phyloP scores from a whole-genome alignment of 2,113 vertebrate species.

The Crotalus tigris region DNA sequence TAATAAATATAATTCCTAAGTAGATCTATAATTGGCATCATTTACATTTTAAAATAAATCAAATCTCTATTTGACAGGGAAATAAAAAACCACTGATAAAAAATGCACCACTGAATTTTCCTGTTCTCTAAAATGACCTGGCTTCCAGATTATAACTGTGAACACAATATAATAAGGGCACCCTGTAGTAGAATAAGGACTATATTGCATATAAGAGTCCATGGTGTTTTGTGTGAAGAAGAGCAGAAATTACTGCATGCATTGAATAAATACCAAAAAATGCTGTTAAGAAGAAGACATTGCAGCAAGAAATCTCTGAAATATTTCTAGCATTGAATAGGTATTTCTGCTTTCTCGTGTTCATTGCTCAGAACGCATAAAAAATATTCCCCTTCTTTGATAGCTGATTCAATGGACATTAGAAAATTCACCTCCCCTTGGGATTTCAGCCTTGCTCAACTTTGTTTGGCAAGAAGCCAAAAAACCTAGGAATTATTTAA shows the following conservation, averaged over 20 bases:
- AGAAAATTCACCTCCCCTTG: neutral
- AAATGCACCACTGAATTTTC: slow-evolving; percentile 13
- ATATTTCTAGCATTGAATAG: neutral
- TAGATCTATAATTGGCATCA: neutral
- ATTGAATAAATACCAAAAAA: slow-evolving; percentile 18
- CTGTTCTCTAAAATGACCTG: neutral
- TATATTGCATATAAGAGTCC: neutral
- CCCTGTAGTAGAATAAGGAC: neutral
- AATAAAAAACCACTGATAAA: neutral
- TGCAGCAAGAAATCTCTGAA: slow-evolving; percentile 30
- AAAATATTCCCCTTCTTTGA: slow-evolving; percentile 13
- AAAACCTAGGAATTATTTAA: neutral
- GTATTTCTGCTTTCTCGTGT: slow-evolving; percentile 18
- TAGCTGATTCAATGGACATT: neutral
- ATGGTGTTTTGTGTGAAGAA: neutral
- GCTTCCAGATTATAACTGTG: slow-evolving; percentile 6
- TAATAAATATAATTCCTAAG: neutral
- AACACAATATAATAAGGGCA: slow-evolving; percentile 17
- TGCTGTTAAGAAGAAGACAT: neutral
- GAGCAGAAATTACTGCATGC: slow-evolving; percentile 1
- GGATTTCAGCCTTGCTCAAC: neutral
- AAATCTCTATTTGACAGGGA: neutral
- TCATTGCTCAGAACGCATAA: slow-evolving; percentile 11
- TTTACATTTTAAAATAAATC: neutral
- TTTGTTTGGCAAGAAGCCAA: neutral